Evolutionary conservation across 2,113 vertebrate species (phyloP), one percentile per base, ranked within the genome.

Genomic region (Scomber japonicus): DNA sequence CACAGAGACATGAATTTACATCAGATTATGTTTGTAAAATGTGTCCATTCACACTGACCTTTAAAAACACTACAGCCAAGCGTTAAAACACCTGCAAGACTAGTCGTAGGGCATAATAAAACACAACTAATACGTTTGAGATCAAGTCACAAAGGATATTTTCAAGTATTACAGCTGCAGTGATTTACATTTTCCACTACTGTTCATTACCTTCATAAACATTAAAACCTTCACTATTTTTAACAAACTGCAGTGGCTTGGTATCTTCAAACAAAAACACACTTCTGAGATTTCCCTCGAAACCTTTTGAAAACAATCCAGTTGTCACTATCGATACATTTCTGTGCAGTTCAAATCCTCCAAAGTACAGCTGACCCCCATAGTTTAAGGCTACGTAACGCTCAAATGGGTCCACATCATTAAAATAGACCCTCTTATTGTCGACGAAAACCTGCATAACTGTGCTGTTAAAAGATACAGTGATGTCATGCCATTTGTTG

Each of bases 371-470:
- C 82, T 93, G 88, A 5, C 94, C 95, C 8, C 93, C 93, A 0
- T 97, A 96, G 85, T 98, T 96, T 51, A 97, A 86, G 75, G 96
- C 95, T 66, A 96, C 89, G 9, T 96, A 96, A 62, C 90, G 95
- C 92, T 95, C 96, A 21, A 92, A 89, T 3, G 95, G 95, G 70
- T 97, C 96, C 78, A 92, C 74, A 31, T 97, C 96, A 86, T 97
- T 86, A 55, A 84, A 95, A 59, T 96, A 6, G 54, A 97, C 88
- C 62, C 91, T 87, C 12, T 88, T 80, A 0, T 82, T 90, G 77
- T 97, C 89, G 21, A 97, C 85, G 27, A 91, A 93, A 0, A 93
- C 96, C 75, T 96, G 95, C 57, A 96, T 75, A 19, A 96, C 59
- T 3, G 96, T 97, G 70, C 94, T 82, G 75, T 96, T 96, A 49